Conservation (phyloP, 2,797 vertebrate genomes). For the Hapalemur alaotrensis region DNA sequence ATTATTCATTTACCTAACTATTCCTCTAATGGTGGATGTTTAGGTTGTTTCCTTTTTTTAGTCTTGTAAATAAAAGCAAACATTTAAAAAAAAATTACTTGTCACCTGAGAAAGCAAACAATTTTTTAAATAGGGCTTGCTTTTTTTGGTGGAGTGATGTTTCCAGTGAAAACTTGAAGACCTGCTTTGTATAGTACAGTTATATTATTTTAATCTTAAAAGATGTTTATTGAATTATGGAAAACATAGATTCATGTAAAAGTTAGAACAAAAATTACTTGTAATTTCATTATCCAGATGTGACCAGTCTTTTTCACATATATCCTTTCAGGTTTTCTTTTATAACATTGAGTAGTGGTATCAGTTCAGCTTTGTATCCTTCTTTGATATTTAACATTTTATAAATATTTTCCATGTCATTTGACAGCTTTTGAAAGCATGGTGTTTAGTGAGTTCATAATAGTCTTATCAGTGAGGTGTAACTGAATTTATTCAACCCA, state of each 20-base stretch:
- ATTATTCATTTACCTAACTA: background rate
- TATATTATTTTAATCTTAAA: background rate
- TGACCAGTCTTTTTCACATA: background rate
- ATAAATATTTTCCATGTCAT: conserved; percentile 1
- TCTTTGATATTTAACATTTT: background rate
- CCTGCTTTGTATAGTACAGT: background rate
- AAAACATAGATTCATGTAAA: conserved; percentile 14
- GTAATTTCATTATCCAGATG: conserved; percentile 6
- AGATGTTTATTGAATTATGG: background rate
- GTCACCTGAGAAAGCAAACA: no score
- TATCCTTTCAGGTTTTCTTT: background rate
- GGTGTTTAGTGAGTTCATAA: background rate
- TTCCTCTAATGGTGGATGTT: background rate
- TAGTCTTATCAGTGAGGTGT: background rate
- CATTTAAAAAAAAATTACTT: no score
- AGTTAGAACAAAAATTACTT: background rate
- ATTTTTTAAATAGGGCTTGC: no score
- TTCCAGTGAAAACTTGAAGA: no score
- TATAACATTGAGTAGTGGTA: background rate
- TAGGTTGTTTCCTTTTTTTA: background rate
- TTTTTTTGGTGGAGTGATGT: no score
- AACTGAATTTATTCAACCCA: background rate
- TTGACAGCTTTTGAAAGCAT: conserved; percentile 29
- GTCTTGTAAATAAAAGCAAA: background rate
- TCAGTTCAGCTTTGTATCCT: background rate